Percentiles rank a stretch among this genome's conserved stretches.
phyloP scores from a whole-genome alignment of 2,888 invertebrate species.

The Drosophila maculinotata region DNA sequence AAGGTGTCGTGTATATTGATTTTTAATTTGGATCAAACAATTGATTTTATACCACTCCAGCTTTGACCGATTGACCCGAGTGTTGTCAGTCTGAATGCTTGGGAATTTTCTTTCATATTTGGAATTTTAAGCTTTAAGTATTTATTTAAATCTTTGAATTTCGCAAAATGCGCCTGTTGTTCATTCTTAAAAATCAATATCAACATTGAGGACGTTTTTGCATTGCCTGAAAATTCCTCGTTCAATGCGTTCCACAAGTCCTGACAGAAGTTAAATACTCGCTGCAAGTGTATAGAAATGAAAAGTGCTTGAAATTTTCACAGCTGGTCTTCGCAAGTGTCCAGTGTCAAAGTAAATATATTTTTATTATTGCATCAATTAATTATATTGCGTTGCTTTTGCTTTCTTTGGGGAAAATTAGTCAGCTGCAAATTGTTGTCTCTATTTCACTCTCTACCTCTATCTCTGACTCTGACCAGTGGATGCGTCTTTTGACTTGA shows the following conservation, averaged over 20 bases:
- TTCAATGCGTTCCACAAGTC: not conserved
- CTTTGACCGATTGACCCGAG: too few species aligned
- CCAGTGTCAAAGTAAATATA: slow-evolving; percentile 39
- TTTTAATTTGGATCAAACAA: too few species aligned
- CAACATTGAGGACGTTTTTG: too few species aligned
- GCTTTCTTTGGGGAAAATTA: slow-evolving; percentile 55
- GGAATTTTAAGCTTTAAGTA: too few species aligned
- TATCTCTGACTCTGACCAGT: not conserved
- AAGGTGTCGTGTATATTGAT: too few species aligned
- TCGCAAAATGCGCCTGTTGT: too few species aligned
- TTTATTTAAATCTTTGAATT: too few species aligned
- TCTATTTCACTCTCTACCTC: not conserved
- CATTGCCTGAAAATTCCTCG: not conserved
- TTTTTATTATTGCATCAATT: slow-evolving; percentile 45
- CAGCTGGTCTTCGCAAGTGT: slow-evolving; percentile 15
- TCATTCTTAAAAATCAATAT: too few species aligned
- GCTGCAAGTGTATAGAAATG: not conserved
- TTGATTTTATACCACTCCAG: too few species aligned
- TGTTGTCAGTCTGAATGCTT: too few species aligned
- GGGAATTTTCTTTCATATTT: too few species aligned
- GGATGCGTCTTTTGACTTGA: slow-evolving; percentile 1
- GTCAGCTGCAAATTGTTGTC: slow-evolving; percentile 2
- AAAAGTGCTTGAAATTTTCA: slow-evolving; percentile 12
- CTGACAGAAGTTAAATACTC: not conserved
- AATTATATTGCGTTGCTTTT: slow-evolving; percentile 40